phyloP scores from a whole-genome alignment of 2,113 vertebrate genomes.

The Triplophysa dalaica region DNA sequence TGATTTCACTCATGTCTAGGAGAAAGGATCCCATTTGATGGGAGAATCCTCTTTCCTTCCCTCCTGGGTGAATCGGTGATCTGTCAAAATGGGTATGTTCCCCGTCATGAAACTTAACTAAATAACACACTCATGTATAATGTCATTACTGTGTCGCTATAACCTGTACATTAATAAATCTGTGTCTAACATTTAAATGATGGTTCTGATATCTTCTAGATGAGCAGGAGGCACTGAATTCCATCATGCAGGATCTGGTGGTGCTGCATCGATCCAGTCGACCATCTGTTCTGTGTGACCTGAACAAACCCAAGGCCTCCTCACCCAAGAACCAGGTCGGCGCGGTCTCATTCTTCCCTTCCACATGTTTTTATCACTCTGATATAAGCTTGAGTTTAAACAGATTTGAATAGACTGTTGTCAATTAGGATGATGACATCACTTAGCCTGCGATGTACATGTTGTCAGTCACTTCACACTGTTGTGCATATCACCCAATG shows the following conservation, averaged over 20 bases:
- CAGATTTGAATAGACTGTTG: too few species aligned
- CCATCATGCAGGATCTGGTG: constrained; percentile 98
- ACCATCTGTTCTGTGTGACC: constrained; percentile 84
- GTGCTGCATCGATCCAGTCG: constrained; percentile 95
- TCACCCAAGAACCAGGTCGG: constrained; percentile 96
- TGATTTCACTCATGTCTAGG: constrained; percentile 32
- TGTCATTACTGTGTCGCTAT: background rate
- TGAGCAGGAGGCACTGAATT: constrained; percentile 97
- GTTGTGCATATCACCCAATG: background rate
- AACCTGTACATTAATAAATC: background rate
- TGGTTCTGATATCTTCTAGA: constrained; percentile 65
- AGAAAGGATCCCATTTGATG: constrained; percentile 85
- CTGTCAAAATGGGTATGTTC: constrained; percentile 88
- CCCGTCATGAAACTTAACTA: background rate
- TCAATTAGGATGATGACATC: background rate
- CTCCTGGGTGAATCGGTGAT: constrained; percentile 76
- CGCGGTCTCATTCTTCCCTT: background rate
- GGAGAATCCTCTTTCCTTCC: constrained; percentile 81
- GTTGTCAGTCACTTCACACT: background rate
- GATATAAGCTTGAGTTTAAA: too few species aligned
- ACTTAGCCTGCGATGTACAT: background rate
- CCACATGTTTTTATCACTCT: too few species aligned
- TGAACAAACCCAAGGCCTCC: constrained; percentile 85
- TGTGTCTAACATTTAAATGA: background rate
- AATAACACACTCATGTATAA: background rate